Evolutionary conservation across 2,113 vertebrate genomes (phyloP).

Genomic region (Pipa parva): DNA sequence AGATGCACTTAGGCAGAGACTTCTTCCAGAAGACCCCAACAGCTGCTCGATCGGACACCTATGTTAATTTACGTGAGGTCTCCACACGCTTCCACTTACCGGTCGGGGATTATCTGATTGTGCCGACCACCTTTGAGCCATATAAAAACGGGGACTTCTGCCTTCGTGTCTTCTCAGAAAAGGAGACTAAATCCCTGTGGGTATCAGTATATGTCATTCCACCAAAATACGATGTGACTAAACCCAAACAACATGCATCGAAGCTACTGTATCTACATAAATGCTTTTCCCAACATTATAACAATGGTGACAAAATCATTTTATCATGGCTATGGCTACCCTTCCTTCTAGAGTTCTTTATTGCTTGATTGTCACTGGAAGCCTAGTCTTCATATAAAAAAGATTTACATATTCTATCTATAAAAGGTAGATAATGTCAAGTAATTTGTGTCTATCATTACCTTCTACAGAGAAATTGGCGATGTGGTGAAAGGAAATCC

Average conservation of each 20-base stretch:
- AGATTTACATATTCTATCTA: too few species aligned
- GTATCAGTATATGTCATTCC: conserved; percentile 33
- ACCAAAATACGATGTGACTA: too few species aligned
- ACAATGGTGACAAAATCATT: too few species aligned
- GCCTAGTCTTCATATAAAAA: too few species aligned
- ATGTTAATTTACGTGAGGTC: conserved; percentile 73
- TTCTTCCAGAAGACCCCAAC: conserved; percentile 63
- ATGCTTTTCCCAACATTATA: accelerated
- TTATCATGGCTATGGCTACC: too few species aligned
- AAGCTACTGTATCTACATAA: too few species aligned
- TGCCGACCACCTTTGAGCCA: conserved; percentile 80
- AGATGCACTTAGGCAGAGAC: conserved; percentile 61
- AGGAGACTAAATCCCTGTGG: conserved; percentile 63
- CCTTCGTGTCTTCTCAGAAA: conserved; percentile 80
- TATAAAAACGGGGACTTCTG: conserved; percentile 74
- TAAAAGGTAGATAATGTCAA: too few species aligned
- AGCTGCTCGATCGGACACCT: conserved; percentile 57
- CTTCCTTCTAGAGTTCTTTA: too few species aligned
- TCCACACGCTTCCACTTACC: conserved; percentile 67
- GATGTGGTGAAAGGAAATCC: conserved; percentile 64
- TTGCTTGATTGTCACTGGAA: too few species aligned
- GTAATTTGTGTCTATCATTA: not conserved
- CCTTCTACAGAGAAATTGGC: conserved; percentile 63
- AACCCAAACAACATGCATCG: too few species aligned
- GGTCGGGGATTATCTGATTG: conserved; percentile 71